A percentile compares a stretch with the other conserved stretches of the same genome.
Conservation (phyloP, 2,797 vertebrate species). For the Chromis chromis region DNA sequence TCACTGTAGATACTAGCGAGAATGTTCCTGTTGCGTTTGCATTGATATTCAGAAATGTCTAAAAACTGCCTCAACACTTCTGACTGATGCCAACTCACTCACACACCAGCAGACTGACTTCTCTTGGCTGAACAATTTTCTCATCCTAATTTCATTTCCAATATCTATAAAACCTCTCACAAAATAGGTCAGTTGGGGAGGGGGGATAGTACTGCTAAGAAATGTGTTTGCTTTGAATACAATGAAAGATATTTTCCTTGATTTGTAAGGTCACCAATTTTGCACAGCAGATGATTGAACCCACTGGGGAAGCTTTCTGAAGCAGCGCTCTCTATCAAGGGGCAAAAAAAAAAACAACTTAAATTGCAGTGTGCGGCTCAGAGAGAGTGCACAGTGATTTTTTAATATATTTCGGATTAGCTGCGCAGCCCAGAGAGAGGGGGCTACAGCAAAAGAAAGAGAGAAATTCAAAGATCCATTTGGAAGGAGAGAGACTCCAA, state of each 20-base stretch:
- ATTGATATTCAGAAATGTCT: not conserved
- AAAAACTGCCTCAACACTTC: not conserved
- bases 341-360: not conserved
- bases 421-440: not conserved
- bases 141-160: conserved; percentile 18
- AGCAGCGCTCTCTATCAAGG: not conserved
- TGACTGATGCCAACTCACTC: not conserved
- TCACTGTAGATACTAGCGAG: not conserved
- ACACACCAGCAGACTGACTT: too few relatives aligned
- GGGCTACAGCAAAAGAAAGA: not conserved
- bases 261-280: not conserved
- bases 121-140: not conserved
- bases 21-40: not conserved
- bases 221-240: conserved; percentile 15
- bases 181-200: not conserved
- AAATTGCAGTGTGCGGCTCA: conserved; percentile 1
- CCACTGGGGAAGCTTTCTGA: conserved; percentile 2
- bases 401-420: conserved; percentile 57
- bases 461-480: conserved; percentile 4
- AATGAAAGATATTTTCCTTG: conserved; percentile 17
- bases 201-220: not conserved
- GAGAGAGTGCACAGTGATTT: conserved; percentile 6
- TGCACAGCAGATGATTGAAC: conserved; percentile 1
- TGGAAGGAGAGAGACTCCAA: conserved; percentile 5
- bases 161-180: not conserved